Base-by-base conservation (phyloP, 30 jellyfish, hydroid and myxozoan species). In the Turritopsis rubra region DNA sequence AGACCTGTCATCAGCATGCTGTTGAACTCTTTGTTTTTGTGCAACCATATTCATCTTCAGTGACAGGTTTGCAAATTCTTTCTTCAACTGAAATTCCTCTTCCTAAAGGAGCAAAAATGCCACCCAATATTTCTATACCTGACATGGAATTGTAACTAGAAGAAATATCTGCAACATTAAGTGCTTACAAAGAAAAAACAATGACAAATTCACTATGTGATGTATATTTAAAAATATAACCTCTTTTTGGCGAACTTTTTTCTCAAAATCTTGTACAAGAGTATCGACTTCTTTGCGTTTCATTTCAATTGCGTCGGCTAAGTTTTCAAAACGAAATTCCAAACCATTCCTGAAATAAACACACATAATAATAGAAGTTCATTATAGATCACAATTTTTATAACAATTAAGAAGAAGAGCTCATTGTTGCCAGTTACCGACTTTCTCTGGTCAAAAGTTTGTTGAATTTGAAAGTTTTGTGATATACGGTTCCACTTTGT, bases 31-130 rank as follows among this genome's bases (percentile, higher is more conserved):
- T 16, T 84, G 94, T 53, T 89, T 89, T 53, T 89, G 96, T 13
- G 95, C 88, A 74, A 80, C 95, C 95, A 89, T 89, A 78, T 85
- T 85, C 28, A 89, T 28, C 21, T 79, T 72, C 70, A 89, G 75
- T 9, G 96, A 88, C 66, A 89, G 29, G 75, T 89, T 91, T 22
- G 95, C 96, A 27, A 89, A 53, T 52, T 85, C 89, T 75, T 89
- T 85, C 76, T 88, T 83, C 72, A 89, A 71, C 53, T 77, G 77
- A 79, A 29, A 75, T 73, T 84, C 96, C 53, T 89, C 96, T 52
- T 89, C 96, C 96, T 89, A 73, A 16, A 25, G n/a, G 52, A 41
- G 60, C 29, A 81, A 81, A 54, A 22, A 81, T 54, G 7, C 22
- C 23, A 72, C 24, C 13, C 13, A 41, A 41, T 41, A 13, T 41